These are phyloP conservation scores for Pelobates fuscus DNA, from an alignment of 2,113 vertebrate species.

Conservation along the genomic window DNA sequence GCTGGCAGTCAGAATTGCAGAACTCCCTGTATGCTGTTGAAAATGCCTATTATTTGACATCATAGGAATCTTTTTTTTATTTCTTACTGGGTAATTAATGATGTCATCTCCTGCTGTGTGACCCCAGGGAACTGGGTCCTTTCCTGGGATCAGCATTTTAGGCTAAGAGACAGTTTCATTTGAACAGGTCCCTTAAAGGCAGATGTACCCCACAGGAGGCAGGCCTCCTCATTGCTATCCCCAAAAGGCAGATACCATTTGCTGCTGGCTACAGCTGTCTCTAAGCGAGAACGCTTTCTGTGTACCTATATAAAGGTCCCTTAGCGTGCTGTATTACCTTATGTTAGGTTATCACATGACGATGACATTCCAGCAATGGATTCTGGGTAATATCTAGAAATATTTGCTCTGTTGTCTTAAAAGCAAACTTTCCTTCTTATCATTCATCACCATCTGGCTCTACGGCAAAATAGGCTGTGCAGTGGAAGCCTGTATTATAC, in stretches of 20 bases:
- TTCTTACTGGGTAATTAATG: background rate
- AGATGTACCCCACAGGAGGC: conserved; percentile 25
- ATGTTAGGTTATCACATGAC: background rate
- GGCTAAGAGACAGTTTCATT: background rate
- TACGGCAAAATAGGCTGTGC: no score
- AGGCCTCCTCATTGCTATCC: background rate
- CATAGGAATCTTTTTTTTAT: background rate
- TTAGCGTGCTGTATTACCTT: background rate
- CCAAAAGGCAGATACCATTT: background rate
- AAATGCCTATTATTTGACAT: conserved; percentile 8
- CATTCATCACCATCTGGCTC: no score
- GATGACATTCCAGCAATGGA: conserved; percentile 4
- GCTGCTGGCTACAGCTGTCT: conserved; percentile 21
- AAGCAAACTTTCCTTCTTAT: no score
- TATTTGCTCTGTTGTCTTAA: no score
- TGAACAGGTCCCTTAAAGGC: background rate
- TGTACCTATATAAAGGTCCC: background rate
- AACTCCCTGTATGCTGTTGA: background rate
- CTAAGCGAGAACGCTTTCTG: background rate
- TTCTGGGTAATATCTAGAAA: no score
- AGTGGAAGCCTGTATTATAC: no score
- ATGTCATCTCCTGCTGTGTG: background rate
- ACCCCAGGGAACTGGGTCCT: background rate
- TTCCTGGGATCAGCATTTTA: background rate
- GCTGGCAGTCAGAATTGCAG: background rate